Evolutionary conservation across 2,888 invertebrate species (phyloP).

Genomic region (Endotricha flammealis): DNA sequence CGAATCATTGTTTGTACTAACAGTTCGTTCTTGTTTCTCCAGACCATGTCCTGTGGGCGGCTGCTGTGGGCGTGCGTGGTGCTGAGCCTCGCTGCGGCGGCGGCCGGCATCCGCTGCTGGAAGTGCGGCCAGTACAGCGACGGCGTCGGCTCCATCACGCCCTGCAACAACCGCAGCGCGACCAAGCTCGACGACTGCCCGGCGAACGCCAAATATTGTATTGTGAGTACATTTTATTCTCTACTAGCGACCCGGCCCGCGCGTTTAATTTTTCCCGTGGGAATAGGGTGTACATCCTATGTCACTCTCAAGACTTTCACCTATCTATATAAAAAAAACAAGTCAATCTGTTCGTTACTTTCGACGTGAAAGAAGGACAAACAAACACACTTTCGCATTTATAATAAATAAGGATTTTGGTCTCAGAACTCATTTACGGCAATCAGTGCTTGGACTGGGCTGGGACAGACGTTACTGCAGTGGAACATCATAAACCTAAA

Average conservation of each 20-base stretch:
- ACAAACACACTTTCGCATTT: too few species aligned
- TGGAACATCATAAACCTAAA: too few species aligned
- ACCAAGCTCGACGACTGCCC: conserved; percentile 85
- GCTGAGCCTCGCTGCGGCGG: conserved; percentile 35
- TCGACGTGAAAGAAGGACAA: too few species aligned
- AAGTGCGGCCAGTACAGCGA: conserved; percentile 91
- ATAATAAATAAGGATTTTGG: too few species aligned
- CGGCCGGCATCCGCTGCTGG: conserved; percentile 80
- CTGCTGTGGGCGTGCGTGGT: conserved; percentile 34
- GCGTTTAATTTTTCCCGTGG: too few species aligned
- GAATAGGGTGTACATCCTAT: too few species aligned
- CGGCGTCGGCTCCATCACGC: conserved; percentile 90
- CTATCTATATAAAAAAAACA: too few species aligned
- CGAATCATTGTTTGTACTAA: not conserved
- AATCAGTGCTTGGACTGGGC: too few species aligned
- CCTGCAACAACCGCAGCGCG: conserved; percentile 87
- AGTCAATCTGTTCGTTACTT: too few species aligned
- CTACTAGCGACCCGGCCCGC: not conserved
- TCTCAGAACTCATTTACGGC: too few species aligned
- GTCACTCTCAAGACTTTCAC: too few species aligned
- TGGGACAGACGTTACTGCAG: too few species aligned
- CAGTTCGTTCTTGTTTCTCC: conserved; percentile 17
- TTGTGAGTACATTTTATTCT: conserved; percentile 80
- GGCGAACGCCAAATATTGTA: conserved; percentile 81
- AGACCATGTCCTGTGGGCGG: conserved; percentile 39